These are phyloP conservation scores for Diceros bicornis DNA, from an alignment of 2,797 vertebrate genomes.

Conservation along the genomic window DNA sequence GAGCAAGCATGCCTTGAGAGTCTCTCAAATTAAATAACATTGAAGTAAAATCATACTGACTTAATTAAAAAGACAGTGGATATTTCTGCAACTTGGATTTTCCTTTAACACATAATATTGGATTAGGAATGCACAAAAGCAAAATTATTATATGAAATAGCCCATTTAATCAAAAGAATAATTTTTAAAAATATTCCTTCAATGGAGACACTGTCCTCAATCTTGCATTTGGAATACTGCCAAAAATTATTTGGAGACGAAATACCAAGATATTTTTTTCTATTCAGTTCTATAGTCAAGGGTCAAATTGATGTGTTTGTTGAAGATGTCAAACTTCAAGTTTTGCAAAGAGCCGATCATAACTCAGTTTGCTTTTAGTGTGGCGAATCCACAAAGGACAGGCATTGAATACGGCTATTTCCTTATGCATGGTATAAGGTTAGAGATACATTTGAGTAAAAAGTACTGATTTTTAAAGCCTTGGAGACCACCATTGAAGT, in stretches of 20 bases:
- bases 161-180: constrained; percentile 54
- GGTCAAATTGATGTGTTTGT: constrained; percentile 37
- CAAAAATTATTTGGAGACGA: constrained; percentile 51
- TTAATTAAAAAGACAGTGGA: not conserved
- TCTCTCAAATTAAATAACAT: not conserved
- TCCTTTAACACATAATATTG: not conserved
- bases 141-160: constrained; percentile 46
- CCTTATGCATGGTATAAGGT: not conserved
- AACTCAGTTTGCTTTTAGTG: constrained; percentile 56
- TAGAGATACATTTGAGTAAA: constrained; percentile 43
- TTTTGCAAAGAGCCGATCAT: constrained; percentile 29
- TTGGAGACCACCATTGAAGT: constrained; percentile 27
- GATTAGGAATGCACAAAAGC: not conserved
- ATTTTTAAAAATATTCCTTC: not conserved
- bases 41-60: not conserved
- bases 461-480: not conserved
- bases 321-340: constrained; percentile 38
- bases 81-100: constrained; percentile 30
- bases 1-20: not conserved
- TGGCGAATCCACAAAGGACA: constrained; percentile 11
- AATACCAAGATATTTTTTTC: not conserved
- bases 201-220: constrained; percentile 47
- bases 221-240: constrained; percentile 21
- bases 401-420: not conserved
- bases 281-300: constrained; percentile 39